Evolutionary conservation across 2,888 invertebrate species (phyloP), one percentile per base, ranked within the genome.

Genomic region (Drosophila incognita): DNA sequence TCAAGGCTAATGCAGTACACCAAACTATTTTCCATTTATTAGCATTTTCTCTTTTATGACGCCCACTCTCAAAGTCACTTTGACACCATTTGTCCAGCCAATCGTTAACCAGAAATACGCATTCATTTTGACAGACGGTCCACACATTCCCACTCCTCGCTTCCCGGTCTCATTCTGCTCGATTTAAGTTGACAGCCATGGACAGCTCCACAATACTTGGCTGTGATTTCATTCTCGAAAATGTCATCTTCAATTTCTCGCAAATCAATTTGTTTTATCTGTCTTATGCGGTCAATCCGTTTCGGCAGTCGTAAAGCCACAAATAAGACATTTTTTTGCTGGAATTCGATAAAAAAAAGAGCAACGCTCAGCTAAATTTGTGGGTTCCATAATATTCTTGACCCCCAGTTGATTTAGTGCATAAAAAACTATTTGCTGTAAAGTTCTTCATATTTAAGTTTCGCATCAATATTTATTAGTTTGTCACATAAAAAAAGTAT

Each of bases 1-100:
- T 81, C 81, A 81, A 81, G 83, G 83, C 83, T 83, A 80, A 70
- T 69, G 66, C 63, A 48, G 46, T 40, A 52, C 70, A 78, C 53
- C 60, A 68, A 71, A 56, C 18, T 46, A 38, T 52, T 35, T 42
- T 52, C 46, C 58, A 73, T 82, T 80, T 75, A 67, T 75, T 66
- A 63, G 27, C 52, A 29, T 62, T 46, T 46, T 24, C 10, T 42
- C 38, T 63, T 79, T 65, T 66, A 66, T 63, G 64, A 53, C 35
- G 38, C 18, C 33, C 29, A n/a, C 56, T 49, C 53, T 61, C 57
- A 38, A 65, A 69, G 58, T 52, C 38, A 21, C 49, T 67, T 61
- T 76, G 65, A 82, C 82, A 82, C 73, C 69, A 70, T 82, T 80
- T 73, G 64, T 68, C 60, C 69, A 54, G 64, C 11, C 68, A 72